phyloP scores from a whole-genome alignment of 2,888 invertebrate species.

The Acleris laterana region DNA sequence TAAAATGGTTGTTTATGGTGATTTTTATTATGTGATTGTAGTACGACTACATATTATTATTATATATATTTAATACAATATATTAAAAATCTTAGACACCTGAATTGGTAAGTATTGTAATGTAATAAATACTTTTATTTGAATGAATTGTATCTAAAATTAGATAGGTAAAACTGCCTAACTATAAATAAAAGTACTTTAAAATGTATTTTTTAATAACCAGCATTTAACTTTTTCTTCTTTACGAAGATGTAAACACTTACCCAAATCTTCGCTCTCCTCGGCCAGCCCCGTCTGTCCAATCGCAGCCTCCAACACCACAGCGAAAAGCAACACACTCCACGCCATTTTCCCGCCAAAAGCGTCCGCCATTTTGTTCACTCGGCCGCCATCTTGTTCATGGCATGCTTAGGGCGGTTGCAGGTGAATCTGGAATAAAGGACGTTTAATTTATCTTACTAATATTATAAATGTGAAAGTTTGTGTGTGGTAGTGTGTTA shows the following conservation, averaged over 20 bases:
- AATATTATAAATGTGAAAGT: background rate
- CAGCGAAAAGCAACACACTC: constrained; percentile 56
- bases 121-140: no score
- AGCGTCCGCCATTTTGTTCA: constrained; percentile 49
- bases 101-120: no score
- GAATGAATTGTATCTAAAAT: no score
- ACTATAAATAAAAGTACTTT: no score
- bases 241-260: constrained; percentile 41
- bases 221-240: no score
- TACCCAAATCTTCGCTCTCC: constrained; percentile 70
- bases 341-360: constrained; percentile 62
- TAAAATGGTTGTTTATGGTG: no score
- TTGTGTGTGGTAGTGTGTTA: background rate
- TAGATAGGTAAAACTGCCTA: no score
- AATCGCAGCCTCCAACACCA: constrained; percentile 57
- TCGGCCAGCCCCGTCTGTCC: constrained; percentile 60
- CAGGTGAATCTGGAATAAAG: constrained; percentile 14
- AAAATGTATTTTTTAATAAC: no score
- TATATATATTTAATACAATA: no score
- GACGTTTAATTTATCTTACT: background rate
- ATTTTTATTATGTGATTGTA: no score
- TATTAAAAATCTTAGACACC: no score
- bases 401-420: constrained; percentile 10
- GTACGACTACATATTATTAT: no score
- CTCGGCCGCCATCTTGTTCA: constrained; percentile 37